phyloP scores from a whole-genome alignment of 2,888 invertebrate species.

The Temnothorax unifasciatus region DNA sequence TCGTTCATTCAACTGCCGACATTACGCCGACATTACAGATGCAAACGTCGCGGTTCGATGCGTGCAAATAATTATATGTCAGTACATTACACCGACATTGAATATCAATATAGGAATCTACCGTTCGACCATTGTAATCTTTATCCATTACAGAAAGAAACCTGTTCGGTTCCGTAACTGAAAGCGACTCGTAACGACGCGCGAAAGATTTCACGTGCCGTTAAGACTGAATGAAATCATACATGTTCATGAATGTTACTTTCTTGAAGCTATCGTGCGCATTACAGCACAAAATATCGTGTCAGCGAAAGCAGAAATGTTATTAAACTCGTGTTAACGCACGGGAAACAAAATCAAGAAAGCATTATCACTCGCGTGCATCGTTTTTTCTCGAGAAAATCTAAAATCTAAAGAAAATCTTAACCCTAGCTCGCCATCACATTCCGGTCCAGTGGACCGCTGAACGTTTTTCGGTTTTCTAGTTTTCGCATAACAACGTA shows the following conservation, averaged over 20 bases:
- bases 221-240: conserved; percentile 50
- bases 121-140: conserved; percentile 34
- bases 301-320: conserved; percentile 40
- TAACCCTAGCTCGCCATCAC: no score
- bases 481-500: no score
- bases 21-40: conserved; percentile 22
- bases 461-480: no score
- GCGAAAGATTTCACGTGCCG: conserved; percentile 39
- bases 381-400: background rate
- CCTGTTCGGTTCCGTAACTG: conserved; percentile 45
- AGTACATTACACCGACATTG: conserved; percentile 41
- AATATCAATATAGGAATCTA: conserved; percentile 17
- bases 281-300: conserved; percentile 43
- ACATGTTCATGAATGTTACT: conserved; percentile 52
- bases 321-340: conserved; percentile 25
- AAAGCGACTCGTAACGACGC: conserved; percentile 45
- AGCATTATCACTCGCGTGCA: background rate
- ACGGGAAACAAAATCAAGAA: conserved; percentile 14
- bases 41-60: conserved; percentile 36
- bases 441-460: no score
- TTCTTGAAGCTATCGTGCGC: conserved; percentile 43
- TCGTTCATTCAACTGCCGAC: conserved; percentile 11
- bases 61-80: conserved; percentile 44
- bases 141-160: conserved; percentile 29
- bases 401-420: background rate